Evolutionary conservation across 2,113 vertebrate species (phyloP).

Genomic region (Grammomys dolichurus): DNA sequence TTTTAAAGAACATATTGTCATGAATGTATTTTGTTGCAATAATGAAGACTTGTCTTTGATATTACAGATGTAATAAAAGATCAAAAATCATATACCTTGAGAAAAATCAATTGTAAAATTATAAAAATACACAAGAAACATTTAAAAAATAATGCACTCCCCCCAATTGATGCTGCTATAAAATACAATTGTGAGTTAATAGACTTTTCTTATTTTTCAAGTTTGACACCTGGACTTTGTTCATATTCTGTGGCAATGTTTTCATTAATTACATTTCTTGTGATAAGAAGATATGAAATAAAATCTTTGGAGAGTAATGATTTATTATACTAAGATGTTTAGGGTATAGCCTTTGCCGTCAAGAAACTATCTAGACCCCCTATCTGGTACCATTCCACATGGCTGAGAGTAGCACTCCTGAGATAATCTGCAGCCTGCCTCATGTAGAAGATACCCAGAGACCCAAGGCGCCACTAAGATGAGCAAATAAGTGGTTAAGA

Average conservation of each 20-base stretch:
- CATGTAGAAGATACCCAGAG: not conserved
- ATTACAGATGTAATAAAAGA: slow-evolving; percentile 16
- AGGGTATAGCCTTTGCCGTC: not conserved
- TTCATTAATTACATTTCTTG: slow-evolving; percentile 10
- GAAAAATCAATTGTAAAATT: not conserved
- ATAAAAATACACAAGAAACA: not conserved
- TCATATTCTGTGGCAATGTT: not conserved
- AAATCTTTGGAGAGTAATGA: not conserved
- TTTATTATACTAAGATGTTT: not conserved
- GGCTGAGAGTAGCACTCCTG: not conserved
- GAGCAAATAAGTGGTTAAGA: not conserved
- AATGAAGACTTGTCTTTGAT: slow-evolving; percentile 37
- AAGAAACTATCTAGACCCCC: not conserved
- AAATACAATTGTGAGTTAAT: not conserved
- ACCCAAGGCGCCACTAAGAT: not conserved
- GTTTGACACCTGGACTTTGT: not conserved
- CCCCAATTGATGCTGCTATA: not conserved
- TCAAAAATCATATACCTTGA: not conserved
- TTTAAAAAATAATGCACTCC: not conserved
- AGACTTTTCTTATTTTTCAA: not conserved
- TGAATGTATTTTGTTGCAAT: slow-evolving; percentile 6
- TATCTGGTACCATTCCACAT: not conserved
- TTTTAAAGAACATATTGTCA: not conserved
- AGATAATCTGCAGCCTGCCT: not conserved
- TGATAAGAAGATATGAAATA: not conserved